Evolutionary conservation across 2,113 vertebrate species (phyloP).

Genomic region (Todiramphus saurophagus): DNA sequence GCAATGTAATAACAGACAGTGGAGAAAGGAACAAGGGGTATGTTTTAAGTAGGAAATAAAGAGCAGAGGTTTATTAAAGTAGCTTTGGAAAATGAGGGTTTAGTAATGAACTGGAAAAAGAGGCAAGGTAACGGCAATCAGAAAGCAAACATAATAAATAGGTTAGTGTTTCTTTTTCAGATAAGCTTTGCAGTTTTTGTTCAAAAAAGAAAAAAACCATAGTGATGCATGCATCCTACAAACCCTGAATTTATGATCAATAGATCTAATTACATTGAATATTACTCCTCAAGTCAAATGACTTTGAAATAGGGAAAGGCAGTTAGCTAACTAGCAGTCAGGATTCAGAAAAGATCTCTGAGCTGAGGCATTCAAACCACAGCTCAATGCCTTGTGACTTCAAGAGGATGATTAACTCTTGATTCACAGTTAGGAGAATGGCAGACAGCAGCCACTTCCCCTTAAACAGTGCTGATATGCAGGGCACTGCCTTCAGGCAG

Average conservation of each 20-base stretch:
- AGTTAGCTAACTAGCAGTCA: neutral
- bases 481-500: neutral
- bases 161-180: neutral
- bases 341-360: neutral
- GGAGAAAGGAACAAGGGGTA: neutral
- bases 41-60: neutral
- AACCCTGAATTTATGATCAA: neutral
- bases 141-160: neutral
- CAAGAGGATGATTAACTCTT: conserved; percentile 3
- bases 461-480: neutral
- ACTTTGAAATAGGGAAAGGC: neutral
- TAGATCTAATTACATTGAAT: neutral
- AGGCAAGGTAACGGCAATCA: neutral
- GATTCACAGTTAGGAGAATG: neutral
- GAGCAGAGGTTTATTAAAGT: neutral
- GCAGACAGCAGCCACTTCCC: conserved; percentile 28
- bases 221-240: neutral
- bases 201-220: neutral
- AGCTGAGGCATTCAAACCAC: neutral
- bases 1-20: neutral
- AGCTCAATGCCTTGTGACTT: conserved; percentile 23
- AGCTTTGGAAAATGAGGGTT: neutral
- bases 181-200: neutral
- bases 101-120: neutral
- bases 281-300: neutral